Percentiles rank a stretch among this genome's conserved stretches.
Conservation (phyloP, 2,113 vertebrate genomes). For the Bubo blakistoni region DNA sequence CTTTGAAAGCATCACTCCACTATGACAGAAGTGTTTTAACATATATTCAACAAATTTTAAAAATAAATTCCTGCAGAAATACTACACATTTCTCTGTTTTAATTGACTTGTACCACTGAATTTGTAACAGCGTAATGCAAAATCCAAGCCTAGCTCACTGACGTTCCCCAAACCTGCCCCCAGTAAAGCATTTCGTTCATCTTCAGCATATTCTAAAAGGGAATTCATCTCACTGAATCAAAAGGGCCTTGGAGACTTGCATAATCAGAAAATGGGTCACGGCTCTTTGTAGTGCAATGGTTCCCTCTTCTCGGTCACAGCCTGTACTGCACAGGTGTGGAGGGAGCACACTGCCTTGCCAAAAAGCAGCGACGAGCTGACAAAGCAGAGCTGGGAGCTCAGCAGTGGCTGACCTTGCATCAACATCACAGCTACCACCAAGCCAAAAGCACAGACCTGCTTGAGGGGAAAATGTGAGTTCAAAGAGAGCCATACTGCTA, state of each 20-base stretch:
- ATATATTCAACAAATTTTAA: background rate
- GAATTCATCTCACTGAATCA: background rate
- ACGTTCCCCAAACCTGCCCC: background rate
- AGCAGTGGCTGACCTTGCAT: background rate
- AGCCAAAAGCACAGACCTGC: background rate
- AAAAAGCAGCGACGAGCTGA: background rate
- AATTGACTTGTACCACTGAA: background rate
- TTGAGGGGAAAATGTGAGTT: background rate
- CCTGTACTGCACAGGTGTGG: background rate
- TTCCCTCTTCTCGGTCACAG: background rate
- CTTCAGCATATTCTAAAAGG: background rate
- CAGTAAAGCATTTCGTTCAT: background rate
- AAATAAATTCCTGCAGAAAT: background rate
- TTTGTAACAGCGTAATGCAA: fast-evolving
- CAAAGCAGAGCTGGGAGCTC: background rate
- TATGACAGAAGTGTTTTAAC: background rate
- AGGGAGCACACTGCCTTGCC: background rate
- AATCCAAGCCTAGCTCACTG: background rate
- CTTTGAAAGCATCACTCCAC: background rate
- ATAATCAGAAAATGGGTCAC: background rate
- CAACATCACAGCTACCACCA: background rate
- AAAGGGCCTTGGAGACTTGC: background rate
- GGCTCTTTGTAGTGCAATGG: background rate
- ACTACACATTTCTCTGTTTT: background rate
- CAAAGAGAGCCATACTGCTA: background rate